Evolutionary conservation across 2,888 invertebrate species (phyloP), one percentile per base, ranked within the genome.

Genomic region (Psococerastis gibbosa): DNA sequence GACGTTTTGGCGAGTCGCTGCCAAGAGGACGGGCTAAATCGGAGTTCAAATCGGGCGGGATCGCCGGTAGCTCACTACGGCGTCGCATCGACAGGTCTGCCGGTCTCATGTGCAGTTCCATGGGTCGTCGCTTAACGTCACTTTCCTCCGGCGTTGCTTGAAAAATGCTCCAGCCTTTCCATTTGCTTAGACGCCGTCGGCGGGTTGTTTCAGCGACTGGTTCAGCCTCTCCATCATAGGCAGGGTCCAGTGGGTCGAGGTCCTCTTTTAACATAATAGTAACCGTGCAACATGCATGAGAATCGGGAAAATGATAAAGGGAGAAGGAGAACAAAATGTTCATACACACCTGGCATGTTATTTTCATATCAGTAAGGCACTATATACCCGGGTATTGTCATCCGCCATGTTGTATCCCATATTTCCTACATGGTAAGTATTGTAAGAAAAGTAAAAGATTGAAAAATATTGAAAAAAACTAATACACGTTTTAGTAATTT

Each of bases 231-330:
- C 27, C 27, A 6, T 27, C 27, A 11, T 9, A 11, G 11, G 27
- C 27, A 27, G 8, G 11, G 27, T 27, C 27, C 27, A 27, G 8
- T 11, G 27, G 27, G 50, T 62, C 62, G 55, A 63, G 58, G 53
- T 63, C 62, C 57, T 63, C 62, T 63, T 52, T 52, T 51, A 38
- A 38, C 22, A 38, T 15, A 20, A 16, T 13, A 38, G 22, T 38
- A n/a, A 38, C 16, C 47, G 47, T 45, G 47, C 49, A 49, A 44
- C 47, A 34, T 49, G 49, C 45, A 50, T 45, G 43, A 32, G 44
- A 38, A 42, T 38, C n/a, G n/a, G 32, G 47, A 23, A 43, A 43
- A 34, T 34, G 13, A 20, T 35, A 22, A 13, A 13, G 34, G 41
- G 27, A n/a, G n/a, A n/a, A n/a, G n/a, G n/a, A n/a, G n/a, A n/a